Percentiles rank a stretch among this genome's conserved stretches.
Conservation (phyloP, 2,888 invertebrate genomes). For the Apoda limacodes region DNA sequence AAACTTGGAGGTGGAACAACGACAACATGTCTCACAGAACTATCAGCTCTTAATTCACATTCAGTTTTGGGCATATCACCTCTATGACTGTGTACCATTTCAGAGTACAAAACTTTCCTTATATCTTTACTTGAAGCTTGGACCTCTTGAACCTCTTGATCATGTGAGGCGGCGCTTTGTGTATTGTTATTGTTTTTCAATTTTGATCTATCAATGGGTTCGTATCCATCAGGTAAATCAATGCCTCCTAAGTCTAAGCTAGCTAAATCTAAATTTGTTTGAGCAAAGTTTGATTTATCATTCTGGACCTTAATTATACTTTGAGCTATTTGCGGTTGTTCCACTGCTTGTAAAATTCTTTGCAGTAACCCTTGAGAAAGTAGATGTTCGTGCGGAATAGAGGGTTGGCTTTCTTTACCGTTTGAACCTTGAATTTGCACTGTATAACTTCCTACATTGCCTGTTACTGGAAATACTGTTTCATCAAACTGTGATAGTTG, state of each 20-base stretch:
- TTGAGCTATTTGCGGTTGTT: conserved; percentile 64
- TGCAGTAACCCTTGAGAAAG: conserved; percentile 83
- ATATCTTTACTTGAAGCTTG: conserved; percentile 33
- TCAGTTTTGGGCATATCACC: conserved; percentile 34
- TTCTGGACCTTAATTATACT: conserved; percentile 10
- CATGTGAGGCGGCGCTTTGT: no score
- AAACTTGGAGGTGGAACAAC: conserved; percentile 42
- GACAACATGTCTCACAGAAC: conserved; percentile 51
- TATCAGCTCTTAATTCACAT: conserved; percentile 53
- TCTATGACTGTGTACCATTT: conserved; percentile 26
- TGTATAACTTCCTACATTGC: conserved; percentile 75
- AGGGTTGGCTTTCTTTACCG: conserved; percentile 52
- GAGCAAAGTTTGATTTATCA: conserved; percentile 11
- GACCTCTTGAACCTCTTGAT: no score
- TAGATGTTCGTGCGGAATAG: conserved; percentile 79
- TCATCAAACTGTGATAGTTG: conserved; percentile 23
- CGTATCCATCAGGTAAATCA: conserved; percentile 51
- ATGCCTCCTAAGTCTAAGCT: conserved; percentile 36
- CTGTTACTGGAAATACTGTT: conserved; percentile 60
- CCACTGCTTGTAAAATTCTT: conserved; percentile 85
- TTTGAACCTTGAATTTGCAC: conserved; percentile 82
- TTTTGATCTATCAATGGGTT: conserved; percentile 47
- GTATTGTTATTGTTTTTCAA: conserved; percentile 20
- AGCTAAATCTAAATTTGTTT: conserved; percentile 20
- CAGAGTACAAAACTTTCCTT: conserved; percentile 26